Percentiles rank a stretch among this genome's conserved stretches.
These are phyloP conservation scores for Panthera uncia DNA, from an alignment of 2,113 vertebrate species.

Conservation along the genomic window DNA sequence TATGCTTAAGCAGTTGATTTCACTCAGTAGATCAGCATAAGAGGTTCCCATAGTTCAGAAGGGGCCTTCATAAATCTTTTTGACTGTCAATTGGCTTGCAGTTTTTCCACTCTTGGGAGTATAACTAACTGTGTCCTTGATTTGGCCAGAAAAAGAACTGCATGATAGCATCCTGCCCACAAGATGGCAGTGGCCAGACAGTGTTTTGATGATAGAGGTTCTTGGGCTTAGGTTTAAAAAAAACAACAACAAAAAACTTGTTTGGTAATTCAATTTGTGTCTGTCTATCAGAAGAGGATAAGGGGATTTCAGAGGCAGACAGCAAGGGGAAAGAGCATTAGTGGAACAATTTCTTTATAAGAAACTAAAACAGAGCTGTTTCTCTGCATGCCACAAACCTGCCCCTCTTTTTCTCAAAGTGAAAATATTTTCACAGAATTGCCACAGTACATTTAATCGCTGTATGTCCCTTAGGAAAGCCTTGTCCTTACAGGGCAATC, in stretches of 20 bases:
- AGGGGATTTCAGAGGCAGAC: constrained; percentile 58
- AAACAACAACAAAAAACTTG: background rate
- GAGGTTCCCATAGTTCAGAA: too few relatives aligned
- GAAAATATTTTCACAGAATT: constrained; percentile 30
- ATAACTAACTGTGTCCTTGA: background rate
- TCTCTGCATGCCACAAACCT: background rate
- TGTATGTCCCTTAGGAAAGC: background rate
- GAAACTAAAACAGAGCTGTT: constrained; percentile 37
- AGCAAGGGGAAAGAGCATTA: constrained; percentile 54
- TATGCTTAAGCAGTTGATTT: too few relatives aligned
- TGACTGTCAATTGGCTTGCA: background rate
- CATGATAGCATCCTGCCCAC: constrained; percentile 63
- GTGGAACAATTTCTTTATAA: constrained; percentile 55
- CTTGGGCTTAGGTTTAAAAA: background rate
- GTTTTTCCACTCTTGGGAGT: background rate
- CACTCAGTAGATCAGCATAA: background rate
- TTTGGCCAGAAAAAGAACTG: background rate
- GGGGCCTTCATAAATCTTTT: background rate
- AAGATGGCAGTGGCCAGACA: constrained; percentile 83
- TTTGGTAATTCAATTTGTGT: constrained; percentile 76
- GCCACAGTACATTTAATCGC: background rate
- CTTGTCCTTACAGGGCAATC: background rate
- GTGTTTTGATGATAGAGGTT: constrained; percentile 42
- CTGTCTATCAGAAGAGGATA: constrained; percentile 68
- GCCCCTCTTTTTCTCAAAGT: background rate